Percentiles rank a stretch among this genome's conserved stretches.
Evolutionary conservation across 2,113 vertebrate species (phyloP).

Genomic region (Hippotragus niger): DNA sequence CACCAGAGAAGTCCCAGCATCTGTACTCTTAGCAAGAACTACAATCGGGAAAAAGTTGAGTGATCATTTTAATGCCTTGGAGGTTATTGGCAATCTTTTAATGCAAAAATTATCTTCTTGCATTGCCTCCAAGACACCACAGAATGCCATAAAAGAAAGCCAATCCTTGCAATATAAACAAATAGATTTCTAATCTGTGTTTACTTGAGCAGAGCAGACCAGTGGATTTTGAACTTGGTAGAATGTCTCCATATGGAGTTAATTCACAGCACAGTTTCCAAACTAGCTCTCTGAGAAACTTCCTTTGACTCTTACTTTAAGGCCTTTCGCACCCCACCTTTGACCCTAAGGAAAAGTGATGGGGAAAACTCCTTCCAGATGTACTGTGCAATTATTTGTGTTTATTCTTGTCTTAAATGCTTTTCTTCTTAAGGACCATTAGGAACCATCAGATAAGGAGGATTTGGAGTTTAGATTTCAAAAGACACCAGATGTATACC

Average conservation of each 20-base stretch:
- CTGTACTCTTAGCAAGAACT: not conserved
- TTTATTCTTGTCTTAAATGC: not conserved
- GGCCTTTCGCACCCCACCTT: not conserved
- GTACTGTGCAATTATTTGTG: not conserved
- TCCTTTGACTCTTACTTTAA: not conserved
- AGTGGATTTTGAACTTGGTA: not conserved
- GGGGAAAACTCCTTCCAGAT: not conserved
- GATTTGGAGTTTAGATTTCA: slow-evolving; percentile 3
- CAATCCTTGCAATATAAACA: not conserved
- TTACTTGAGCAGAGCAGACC: not conserved
- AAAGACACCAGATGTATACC: not conserved
- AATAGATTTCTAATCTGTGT: not conserved
- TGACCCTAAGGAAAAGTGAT: not conserved
- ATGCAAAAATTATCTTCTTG: not conserved
- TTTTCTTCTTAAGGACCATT: not conserved
- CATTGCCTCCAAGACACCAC: not conserved
- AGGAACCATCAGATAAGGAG: not conserved
- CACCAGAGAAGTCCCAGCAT: not conserved
- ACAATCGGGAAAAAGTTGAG: not conserved
- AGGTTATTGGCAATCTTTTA: not conserved
- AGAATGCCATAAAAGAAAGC: not conserved
- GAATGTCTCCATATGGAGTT: not conserved
- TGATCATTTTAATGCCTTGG: not conserved
- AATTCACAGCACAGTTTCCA: not conserved
- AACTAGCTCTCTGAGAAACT: not conserved